Base-by-base conservation (phyloP, 2,797 vertebrate species). In the Aplochiton taeniatus region DNA sequence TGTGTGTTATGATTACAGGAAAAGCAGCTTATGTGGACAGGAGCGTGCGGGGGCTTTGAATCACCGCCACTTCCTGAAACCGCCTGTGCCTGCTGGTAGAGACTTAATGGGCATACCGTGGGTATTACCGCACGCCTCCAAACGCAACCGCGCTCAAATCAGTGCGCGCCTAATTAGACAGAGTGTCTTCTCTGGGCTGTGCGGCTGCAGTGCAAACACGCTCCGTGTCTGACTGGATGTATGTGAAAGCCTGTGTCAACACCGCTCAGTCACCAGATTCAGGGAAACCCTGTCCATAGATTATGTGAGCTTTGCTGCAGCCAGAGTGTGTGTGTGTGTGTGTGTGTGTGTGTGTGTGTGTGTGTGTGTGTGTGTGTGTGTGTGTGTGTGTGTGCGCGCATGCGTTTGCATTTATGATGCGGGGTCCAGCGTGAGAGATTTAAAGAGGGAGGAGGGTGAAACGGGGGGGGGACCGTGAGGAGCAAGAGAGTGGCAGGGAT, bases 221-320 rank as follows among this genome's bases (percentile, higher is more conserved):
- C 44, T 55, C 45, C 46, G 44, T 43, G 17, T 56, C 3, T 31
- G 52, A 16, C n/a, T 55, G 58, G 9, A 47, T 11, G 46, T 48
- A 19, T 47, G 18, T 63, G 41, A 46, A 41, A 64, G n/a, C 43
- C 14, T 53, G 51, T 63, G 47, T 52, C 61, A 18, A 52, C 61
- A 64, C 55, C 3, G 31, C 31, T 31, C 19, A 56, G 52, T 46
- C 44, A 31, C 20, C 14, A 42, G 51, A 64, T 64, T 11, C 46
- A 8, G 20, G 12, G 18, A 20, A 55, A 47, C 51, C 14, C 19
- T 52, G 47, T 4, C 8, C 12, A 1, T 14, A n/a, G 11, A 55
- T 13, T 20, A 61, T 18, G n/a, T 2, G 16, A 48, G 13, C 60
- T 50, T 16, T 50, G 19, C 10, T 31, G 31, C 31, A 31, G 31